Base-by-base conservation (phyloP, 2,888 invertebrate genomes). In the Lasioglossum vierecki region DNA sequence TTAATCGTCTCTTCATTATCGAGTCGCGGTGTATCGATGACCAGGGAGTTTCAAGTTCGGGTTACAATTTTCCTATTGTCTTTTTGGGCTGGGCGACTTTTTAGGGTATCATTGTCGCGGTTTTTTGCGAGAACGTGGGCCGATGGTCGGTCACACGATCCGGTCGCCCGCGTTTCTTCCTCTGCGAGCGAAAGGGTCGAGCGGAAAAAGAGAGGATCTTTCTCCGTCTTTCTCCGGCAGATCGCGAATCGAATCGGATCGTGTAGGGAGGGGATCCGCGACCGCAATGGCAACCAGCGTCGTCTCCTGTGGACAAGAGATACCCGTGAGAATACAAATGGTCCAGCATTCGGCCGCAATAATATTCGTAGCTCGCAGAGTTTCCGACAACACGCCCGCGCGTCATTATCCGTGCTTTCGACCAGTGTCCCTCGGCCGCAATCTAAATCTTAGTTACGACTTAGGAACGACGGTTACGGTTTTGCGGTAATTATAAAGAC, bases 371-470 rank as follows among this genome's bases (percentile, higher is more conserved):
- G 44, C 41, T 35, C 39, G 41, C 60, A 78, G 83, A 81, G 87
- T 86, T 63, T 30, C 30, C 89, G 79, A 71, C 71, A 80, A 79
- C 78, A 71, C 77, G 71, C 2, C 80, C 75, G 71, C 79, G 39
- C 76, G 80, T 87, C 83, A 72, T 77, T 72, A 77, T 18, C 76
- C 84, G 35, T 11, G 35, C 35, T 26, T 26, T 26, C 66, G 30
- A 18, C 35, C 35, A 4, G 83, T 83, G 85, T 91, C 87, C 86
- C 88, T 82, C 86, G 88, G 88, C 89, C 89, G 85, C 88, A 88
- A 91, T 90, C 91, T 93, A 91, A 91, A 91, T 91, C 92, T 92
- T 90, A 85, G 91, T 92, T 92, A 92, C 81, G 89, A 90, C 86
- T 89, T 86, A 83, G 84, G 77, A 41, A 53, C 83, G 77, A 75